Conservation (phyloP, 2,797 vertebrate species). For the Balearica regulorum region DNA sequence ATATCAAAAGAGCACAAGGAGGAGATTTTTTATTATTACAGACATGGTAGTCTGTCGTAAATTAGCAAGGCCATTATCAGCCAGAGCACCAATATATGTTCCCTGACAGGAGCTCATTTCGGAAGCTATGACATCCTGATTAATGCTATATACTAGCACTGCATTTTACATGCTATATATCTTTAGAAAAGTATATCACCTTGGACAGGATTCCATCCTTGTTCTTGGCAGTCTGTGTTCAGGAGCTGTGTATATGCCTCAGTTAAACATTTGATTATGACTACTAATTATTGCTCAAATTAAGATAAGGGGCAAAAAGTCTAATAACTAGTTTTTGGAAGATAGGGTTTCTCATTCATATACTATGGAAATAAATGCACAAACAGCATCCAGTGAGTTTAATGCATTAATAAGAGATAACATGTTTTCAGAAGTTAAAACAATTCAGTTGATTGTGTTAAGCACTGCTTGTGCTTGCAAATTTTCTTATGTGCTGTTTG, state of each 20-base stretch:
- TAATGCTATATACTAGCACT: neutral
- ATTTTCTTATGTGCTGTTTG: neutral
- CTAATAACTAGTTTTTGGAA: neutral
- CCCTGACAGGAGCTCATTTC: slow-evolving; percentile 44
- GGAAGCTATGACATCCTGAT: slow-evolving; percentile 31
- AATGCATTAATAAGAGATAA: neutral
- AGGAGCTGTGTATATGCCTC: neutral
- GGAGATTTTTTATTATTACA: slow-evolving; percentile 46
- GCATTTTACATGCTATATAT: neutral
- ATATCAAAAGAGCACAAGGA: neutral
- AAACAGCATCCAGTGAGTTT: neutral
- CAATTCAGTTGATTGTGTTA: neutral
- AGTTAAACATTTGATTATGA: neutral
- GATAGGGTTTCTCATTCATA: neutral
- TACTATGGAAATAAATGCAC: neutral
- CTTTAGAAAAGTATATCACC: neutral
- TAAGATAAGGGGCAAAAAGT: neutral
- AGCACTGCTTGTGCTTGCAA: neutral
- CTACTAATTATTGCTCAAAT: neutral
- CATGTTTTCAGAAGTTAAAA: neutral
- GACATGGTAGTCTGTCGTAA: neutral
- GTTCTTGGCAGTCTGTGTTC: neutral
- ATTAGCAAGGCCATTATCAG: slow-evolving; percentile 43
- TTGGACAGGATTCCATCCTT: neutral
- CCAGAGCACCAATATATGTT: neutral